Percentiles rank a stretch among this genome's conserved stretches.
Evolutionary conservation across 2,113 vertebrate species (phyloP).

Genomic region (Oreochromis aureus): DNA sequence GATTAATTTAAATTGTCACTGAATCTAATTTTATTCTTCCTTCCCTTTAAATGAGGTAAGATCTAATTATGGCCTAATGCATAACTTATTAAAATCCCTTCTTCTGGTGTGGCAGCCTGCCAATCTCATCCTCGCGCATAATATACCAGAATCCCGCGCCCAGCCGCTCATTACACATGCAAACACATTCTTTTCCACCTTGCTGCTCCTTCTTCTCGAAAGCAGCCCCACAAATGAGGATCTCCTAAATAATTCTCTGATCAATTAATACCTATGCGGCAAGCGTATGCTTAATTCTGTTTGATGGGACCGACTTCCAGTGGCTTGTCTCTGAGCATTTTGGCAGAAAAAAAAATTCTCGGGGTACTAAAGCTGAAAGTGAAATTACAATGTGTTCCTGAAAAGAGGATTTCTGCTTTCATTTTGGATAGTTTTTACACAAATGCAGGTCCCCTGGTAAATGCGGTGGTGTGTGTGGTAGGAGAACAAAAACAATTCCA

Average conservation of each 20-base stretch:
- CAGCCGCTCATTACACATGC: slow-evolving; percentile 59
- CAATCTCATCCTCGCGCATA: slow-evolving; percentile 57
- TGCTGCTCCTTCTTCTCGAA: slow-evolving; percentile 34
- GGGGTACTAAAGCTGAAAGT: background rate
- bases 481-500: background rate
- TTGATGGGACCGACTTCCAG: slow-evolving; percentile 35
- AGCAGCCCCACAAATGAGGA: slow-evolving; percentile 33
- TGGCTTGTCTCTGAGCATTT: slow-evolving; percentile 6
- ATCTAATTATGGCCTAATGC: slow-evolving; percentile 72
- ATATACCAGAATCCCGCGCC: slow-evolving; percentile 27
- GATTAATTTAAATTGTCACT: slow-evolving; percentile 71
- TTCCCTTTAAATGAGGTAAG: slow-evolving; percentile 67
- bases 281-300: slow-evolving; percentile 43
- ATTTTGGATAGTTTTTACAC: background rate
- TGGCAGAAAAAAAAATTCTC: background rate
- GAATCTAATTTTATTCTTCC: slow-evolving; percentile 68
- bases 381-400: slow-evolving; percentile 14
- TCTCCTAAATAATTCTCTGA: slow-evolving; percentile 58
- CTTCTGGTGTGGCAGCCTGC: slow-evolving; percentile 57
- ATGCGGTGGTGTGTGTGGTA: background rate
- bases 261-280: slow-evolving; percentile 52
- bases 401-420: slow-evolving; percentile 14
- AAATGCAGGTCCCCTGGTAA: background rate
- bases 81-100: slow-evolving; percentile 70
- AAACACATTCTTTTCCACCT: slow-evolving; percentile 63